Base-by-base conservation (phyloP, 2,113 vertebrate genomes). In the Toxotes chatareus region DNA sequence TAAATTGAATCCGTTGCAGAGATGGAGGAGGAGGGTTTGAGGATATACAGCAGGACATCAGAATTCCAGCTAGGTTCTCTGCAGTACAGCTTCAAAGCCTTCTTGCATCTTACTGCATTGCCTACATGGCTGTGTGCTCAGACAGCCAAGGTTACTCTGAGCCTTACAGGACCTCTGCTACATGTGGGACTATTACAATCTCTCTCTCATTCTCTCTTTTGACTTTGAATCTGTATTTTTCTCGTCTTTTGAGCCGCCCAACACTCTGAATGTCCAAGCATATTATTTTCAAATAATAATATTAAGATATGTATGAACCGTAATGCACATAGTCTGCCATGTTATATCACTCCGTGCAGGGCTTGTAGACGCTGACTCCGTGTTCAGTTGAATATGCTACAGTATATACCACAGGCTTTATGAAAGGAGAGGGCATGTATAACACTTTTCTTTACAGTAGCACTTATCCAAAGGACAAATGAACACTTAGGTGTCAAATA, bases 11-110 rank as follows among this genome's bases (percentile, higher is more conserved):
- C 64, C 19, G 57, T 81, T 68, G 70, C 76, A 72, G 73, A 88
- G 61, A n/a, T 4, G 1, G 59, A 68, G 72, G 78, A 51, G 70
- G 73, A 73, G 69, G 73, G 65, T 82, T 88, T 66, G 72, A 34
- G 73, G 89, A 92, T 94, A 88, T 93, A 47, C 34, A 40, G 95
- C 92, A 90, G 65, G 61, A 27, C 94, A 95, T 96, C 92, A 93
- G 96, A 94, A 96, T 97, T 95, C 96, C 96, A 96, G 96, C 96
- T 96, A 55, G 92, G 90, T 86, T 91, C 95, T 96, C 96, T 94
- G 96, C 96, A 94, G 89, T 64, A 63, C 81, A 87, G 86, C 96
- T 96, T 97, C 96, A 96, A 97, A 96, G 81, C 7, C 61, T 2
- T 46, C 53, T 91, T 86, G 81, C 71, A 72, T 86, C 81, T 73